These are phyloP conservation scores for Coregonus suidteri DNA, from an alignment of 2,797 vertebrate genomes.

Conservation along the genomic window DNA sequence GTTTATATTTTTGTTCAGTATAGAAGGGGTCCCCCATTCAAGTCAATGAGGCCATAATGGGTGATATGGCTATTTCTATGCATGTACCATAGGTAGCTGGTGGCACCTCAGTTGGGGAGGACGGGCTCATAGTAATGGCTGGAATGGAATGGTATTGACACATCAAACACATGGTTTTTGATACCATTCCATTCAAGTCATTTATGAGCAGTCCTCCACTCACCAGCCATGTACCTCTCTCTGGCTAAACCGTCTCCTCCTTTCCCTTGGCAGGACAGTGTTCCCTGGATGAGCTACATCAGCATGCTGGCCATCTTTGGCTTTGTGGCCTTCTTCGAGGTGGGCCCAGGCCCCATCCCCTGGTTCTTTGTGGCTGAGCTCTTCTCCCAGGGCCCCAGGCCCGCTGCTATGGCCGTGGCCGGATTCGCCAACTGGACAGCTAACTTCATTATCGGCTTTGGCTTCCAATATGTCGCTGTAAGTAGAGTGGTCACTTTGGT, in stretches of 20 bases:
- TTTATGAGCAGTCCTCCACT: too few species aligned
- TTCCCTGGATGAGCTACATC: conserved; percentile 85
- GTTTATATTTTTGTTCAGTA: too few species aligned
- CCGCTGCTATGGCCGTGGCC: conserved; percentile 88
- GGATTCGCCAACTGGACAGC: conserved; percentile 90
- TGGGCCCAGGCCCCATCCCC: conserved; percentile 91
- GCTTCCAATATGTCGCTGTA: conserved; percentile 88
- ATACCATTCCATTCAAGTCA: too few species aligned
- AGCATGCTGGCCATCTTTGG: conserved; percentile 88
- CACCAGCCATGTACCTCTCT: too few species aligned
- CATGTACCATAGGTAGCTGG: too few species aligned
- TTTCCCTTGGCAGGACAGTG: conserved; percentile 70
- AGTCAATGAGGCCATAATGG: not conserved
- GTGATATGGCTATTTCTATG: not conserved
- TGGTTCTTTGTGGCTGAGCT: conserved; percentile 94
- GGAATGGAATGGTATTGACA: too few species aligned
- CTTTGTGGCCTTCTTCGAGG: conserved; percentile 91
- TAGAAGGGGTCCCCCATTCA: not conserved
- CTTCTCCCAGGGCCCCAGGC: conserved; percentile 90
- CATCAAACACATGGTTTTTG: too few species aligned
- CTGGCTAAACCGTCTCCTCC: too few species aligned
- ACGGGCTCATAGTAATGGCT: too few species aligned
- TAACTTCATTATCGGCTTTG: conserved; percentile 90
- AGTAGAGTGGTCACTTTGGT: conserved; percentile 55
- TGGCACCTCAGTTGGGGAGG: too few species aligned